Evolutionary conservation across 2,888 invertebrate genomes (phyloP), one percentile per base, ranked within the genome.

Genomic region (Perizoma affinitatum): DNA sequence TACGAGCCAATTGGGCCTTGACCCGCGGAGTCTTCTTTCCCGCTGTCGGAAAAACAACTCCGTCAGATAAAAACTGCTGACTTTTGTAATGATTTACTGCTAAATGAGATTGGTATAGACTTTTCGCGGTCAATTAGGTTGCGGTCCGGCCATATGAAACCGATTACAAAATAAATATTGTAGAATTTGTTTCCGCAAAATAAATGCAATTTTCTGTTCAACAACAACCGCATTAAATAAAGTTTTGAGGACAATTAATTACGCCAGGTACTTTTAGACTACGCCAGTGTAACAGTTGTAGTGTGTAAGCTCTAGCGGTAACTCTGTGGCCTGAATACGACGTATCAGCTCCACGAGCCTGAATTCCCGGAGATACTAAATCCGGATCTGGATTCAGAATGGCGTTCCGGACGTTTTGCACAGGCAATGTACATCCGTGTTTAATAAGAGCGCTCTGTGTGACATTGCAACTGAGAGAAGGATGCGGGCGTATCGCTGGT

Each of bases 1-100:
- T 88, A 88, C 84, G 88, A 87, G 78, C 75, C 75, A 80, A 82
- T 78, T 74, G 82, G 84, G 86, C 88, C 78, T 63, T 63, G 63
- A 63, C 63, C 72, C 69, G 70, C 67, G 73, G 74, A 74, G 44
- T 46, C 56, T 53, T 9, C 51, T 36, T 43, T 72, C 71, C 78
- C 72, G 70, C 73, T 75, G 71, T 67, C 73, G 69, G 76, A 74
- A 81, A 83, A 84, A 83, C 79, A 81, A 82, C 79, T 80, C 79
- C 74, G 74, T 70, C 66, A 73, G 77, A 79, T 75, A 79, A 82
- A 83, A 76, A 75, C 67, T 74, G 64, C 69, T 70, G 70, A 78
- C 72, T 76, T 73, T 76, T 72, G 69, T 67, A 70, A 64, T 76
- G 75, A 81, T 82, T 79, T 73, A 75, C 70, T 75, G 71, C 69